Conservation (phyloP, 2,797 vertebrate genomes). For the Neopelma chrysocephalum region DNA sequence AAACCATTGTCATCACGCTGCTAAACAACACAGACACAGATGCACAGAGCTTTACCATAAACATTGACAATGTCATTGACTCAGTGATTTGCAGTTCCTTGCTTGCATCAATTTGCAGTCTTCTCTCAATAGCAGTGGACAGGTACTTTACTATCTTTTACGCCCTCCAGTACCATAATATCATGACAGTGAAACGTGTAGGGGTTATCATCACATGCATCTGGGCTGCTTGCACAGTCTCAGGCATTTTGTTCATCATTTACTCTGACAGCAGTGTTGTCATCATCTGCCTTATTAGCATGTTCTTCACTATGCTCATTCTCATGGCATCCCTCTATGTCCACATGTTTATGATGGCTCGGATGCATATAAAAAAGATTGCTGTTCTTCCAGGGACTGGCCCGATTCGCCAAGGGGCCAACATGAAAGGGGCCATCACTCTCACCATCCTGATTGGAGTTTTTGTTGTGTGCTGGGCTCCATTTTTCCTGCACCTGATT, state of each 20-base stretch:
- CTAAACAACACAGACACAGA: conserved; percentile 83
- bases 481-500: conserved; percentile 92
- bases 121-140: conserved; percentile 93
- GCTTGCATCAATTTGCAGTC: conserved; percentile 92
- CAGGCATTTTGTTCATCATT: conserved; percentile 90
- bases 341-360: conserved; percentile 95
- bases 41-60: conserved; percentile 81
- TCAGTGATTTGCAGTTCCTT: conserved; percentile 95
- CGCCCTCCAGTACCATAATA: conserved; percentile 93
- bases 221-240: conserved; percentile 87
- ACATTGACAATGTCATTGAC: conserved; percentile 93
- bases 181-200: conserved; percentile 87
- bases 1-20: conserved; percentile 91
- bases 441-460: conserved; percentile 93
- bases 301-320: conserved; percentile 95
- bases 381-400: conserved; percentile 86
- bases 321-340: conserved; percentile 95
- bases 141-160: conserved; percentile 98
- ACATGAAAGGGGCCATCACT: conserved; percentile 95
- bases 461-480: conserved; percentile 96
- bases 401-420: conserved; percentile 86
- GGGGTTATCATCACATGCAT: conserved; percentile 84
- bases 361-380: conserved; percentile 91
- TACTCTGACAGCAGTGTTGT: conserved; percentile 91
- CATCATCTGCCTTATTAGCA: conserved; percentile 91